These are phyloP conservation scores for Cepaea nemoralis DNA, from an alignment of 1,140 invertebrate genomes.

Conservation along the genomic window DNA sequence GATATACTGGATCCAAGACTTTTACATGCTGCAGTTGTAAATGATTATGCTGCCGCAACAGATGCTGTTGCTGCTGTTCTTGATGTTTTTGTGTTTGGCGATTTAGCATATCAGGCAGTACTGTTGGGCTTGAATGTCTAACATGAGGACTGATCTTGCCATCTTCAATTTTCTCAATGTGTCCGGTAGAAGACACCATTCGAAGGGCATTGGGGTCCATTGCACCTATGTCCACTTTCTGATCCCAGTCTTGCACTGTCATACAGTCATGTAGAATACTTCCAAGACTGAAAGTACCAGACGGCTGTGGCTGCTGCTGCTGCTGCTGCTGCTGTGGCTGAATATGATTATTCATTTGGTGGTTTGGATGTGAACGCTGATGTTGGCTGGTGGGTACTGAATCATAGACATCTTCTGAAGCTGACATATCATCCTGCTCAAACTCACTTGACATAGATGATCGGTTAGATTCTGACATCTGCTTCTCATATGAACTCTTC, in stretches of 20 bases:
- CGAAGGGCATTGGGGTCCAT: not conserved
- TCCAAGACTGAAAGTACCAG: constrained; percentile 23
- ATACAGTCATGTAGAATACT: constrained; percentile 37
- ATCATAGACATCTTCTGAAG: constrained; percentile 20
- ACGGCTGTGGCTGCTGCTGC: constrained; percentile 24
- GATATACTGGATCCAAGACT: not conserved
- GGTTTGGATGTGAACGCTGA: not conserved
- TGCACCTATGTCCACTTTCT: not conserved
- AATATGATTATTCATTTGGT: not conserved
- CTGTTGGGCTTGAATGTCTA: not conserved
- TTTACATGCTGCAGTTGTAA: constrained; percentile 9
- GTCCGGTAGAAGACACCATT: not conserved
- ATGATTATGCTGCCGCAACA: not conserved
- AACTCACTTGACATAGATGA: constrained; percentile 33
- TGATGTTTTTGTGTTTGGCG: constrained; percentile 4
- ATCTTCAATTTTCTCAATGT: not conserved
- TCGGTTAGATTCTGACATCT: not conserved
- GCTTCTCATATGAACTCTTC: constrained; percentile 10
- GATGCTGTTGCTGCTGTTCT: constrained; percentile 7
- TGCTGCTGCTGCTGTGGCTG: constrained; percentile 21
- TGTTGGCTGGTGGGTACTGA: not conserved
- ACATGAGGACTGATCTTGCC: constrained; percentile 15
- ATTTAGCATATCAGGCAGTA: not conserved
- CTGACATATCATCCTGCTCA: constrained; percentile 30
- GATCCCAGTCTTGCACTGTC: constrained; percentile 40